Conservation (phyloP, 2,888 invertebrate genomes). For the Zhuqinia jingwanae region DNA sequence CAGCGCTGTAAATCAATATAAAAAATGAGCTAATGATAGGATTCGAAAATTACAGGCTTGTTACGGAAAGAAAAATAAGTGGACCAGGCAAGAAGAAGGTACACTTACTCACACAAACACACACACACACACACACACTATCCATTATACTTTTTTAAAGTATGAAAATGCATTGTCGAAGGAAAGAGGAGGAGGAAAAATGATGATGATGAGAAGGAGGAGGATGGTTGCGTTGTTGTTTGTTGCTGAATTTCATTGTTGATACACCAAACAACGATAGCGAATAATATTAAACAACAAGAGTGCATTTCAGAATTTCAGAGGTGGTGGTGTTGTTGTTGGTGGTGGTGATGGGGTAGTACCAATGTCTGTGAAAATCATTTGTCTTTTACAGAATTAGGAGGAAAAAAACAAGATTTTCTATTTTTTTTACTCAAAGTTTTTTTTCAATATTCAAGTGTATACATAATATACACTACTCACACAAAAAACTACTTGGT, state of each 20-base stretch:
- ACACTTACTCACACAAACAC: slow-evolving; percentile 45
- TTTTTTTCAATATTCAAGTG: slow-evolving; percentile 31
- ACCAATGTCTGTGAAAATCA: slow-evolving; percentile 70
- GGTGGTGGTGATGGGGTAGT: slow-evolving; percentile 6
- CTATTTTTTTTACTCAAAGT: background rate
- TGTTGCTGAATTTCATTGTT: slow-evolving; percentile 11
- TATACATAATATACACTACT: background rate
- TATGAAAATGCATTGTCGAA: too few relatives aligned
- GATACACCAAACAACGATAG: background rate
- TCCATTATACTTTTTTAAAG: background rate
- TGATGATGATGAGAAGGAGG: background rate
- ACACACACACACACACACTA: slow-evolving; percentile 16
- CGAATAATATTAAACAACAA: too few relatives aligned
- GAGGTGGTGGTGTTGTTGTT: background rate
- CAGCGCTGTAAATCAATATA: slow-evolving; percentile 73
- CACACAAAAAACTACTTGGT: too few relatives aligned
- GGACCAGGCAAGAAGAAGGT: slow-evolving; percentile 57
- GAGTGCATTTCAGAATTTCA: too few relatives aligned
- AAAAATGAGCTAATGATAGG: slow-evolving; percentile 74
- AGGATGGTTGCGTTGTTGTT: slow-evolving; percentile 24
- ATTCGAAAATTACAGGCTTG: slow-evolving; percentile 74
- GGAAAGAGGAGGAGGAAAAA: too few relatives aligned
- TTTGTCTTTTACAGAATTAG: slow-evolving; percentile 14
- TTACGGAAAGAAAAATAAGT: slow-evolving; percentile 68
- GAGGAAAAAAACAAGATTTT: slow-evolving; percentile 67